Base-by-base conservation (phyloP, 2,888 invertebrate species). In the Eudasyphora cyanicolor region DNA sequence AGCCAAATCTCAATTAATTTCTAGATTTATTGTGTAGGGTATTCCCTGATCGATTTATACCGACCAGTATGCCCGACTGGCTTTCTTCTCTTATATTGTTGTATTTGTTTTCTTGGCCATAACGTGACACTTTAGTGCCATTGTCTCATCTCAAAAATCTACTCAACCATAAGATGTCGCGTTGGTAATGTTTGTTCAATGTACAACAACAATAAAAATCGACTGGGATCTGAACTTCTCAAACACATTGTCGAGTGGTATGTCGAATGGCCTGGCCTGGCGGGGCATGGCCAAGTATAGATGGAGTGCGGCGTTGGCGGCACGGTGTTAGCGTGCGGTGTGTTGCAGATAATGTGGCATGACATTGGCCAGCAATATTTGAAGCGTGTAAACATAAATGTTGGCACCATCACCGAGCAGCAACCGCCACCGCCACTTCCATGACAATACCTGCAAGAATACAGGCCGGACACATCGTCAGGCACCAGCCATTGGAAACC, bases 81-180 rank as follows among this genome's bases (percentile, higher is more conserved):
- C 29, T n/a, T 29, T 51, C 51, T 60, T 35, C n/a, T 24, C 38
- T 71, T 54, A 71, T n/a, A n/a, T 73, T 76, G 27, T 27, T 74
- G 69, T 81, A 78, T 82, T 80, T 85, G 84, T 86, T 83, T 82
- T 82, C n/a, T 80, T 78, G 82, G 82, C 81, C 85, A 81, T 84
- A 84, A 80, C 85, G 85, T 85, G 86, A 86, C 86, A 86, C 83
- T 85, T 86, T 84, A 86, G 85, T 77, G 85, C 79, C 82, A 84
- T 86, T 86, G 85, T 85, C 79, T 77, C 51, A 57, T 70, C 73
- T 82, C 70, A 24, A 62, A 84, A 76, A 57, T 73, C 49, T 64
- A 73, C 76, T 79, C 71, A 76, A 81, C 76, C 78, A 81, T 74
- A 77, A 75, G 77, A 75, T 80, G 83, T 83, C 79, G n/a, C n/a